Base-by-base conservation (phyloP, 2,888 invertebrate species). In the Coremacera marginata region DNA sequence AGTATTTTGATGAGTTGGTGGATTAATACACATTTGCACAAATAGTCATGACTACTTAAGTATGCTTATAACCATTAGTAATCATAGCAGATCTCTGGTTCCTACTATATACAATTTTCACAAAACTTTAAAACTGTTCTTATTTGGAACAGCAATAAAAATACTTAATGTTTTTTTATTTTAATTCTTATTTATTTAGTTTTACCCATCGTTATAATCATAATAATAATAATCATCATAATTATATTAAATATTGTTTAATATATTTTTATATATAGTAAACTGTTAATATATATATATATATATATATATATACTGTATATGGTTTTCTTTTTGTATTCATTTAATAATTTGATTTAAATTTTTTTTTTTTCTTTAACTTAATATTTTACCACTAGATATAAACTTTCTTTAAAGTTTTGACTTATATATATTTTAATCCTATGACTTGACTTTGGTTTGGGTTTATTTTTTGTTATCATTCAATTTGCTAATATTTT, bases 191-290 rank as follows among this genome's bases (percentile, higher is more conserved):
- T 80, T 76, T 77, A 76, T 78, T 83, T 74, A 78, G 81, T 77
- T 75, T 82, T 82, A 82, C 83, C 83, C 84, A 85, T 84, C 85
- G 83, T 85, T 84, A 86, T 84, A 83, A 83, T 84, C 82, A 82
- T 83, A 82, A 82, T 83, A 83, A 82, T 84, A 22, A 44, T 44
- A 44, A 44, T 44, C 19, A 22, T 34, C 84, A 82, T 85, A 83
- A 84, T 79, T 79, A 65, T 76, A 74, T 76, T 73, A 65, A 77
- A 77, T 74, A 67, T 71, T 60, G 70, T 73, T 76, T 71, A 44
- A 68, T 71, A 75, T 57, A 78, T 71, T 52, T 77, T 51, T 76
- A 74, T 78, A 60, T 68, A 68, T 73, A 73, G 60, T 71, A 71
- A 71, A 71, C 55, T 70, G 70, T 70, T 70, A 55, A 71, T 72